Evolutionary conservation across 2,113 vertebrate genomes (phyloP).

Genomic region (Sceloporus tristichus): DNA sequence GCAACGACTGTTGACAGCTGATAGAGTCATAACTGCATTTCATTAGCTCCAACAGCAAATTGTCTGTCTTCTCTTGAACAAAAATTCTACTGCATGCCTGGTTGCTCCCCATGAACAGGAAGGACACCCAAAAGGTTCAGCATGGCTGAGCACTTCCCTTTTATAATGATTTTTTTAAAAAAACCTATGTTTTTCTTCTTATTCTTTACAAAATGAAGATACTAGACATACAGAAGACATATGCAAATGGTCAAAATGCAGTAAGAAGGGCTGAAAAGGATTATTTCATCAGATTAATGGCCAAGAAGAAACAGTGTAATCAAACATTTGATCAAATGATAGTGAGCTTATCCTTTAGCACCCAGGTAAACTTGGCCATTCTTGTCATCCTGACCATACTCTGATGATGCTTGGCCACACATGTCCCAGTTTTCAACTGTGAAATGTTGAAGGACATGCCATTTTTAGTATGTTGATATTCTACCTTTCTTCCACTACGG

Average conservation of each 20-base stretch:
- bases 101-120: slow-evolving; percentile 74
- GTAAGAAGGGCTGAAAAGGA: neutral
- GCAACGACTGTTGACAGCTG: slow-evolving; percentile 73
- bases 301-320: neutral
- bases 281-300: neutral
- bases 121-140: slow-evolving; percentile 66
- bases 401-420: too few species aligned
- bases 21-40: slow-evolving; percentile 50
- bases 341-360: neutral
- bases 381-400: too few species aligned
- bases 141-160: slow-evolving; percentile 46
- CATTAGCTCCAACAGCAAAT: slow-evolving; percentile 38
- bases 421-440: neutral
- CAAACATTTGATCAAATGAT: neutral
- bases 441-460: neutral
- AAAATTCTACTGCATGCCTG: slow-evolving; percentile 75
- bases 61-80: slow-evolving; percentile 53
- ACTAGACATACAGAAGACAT: neutral
- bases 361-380: too few species aligned
- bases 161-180: neutral
- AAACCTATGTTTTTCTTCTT: neutral
- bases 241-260: neutral
- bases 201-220: neutral
- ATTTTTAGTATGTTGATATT: neutral
- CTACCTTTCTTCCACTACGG: neutral